Evolutionary conservation across 2,113 vertebrate species (phyloP), one percentile per base, ranked within the genome.

Genomic region (Spea multiplicata): DNA sequence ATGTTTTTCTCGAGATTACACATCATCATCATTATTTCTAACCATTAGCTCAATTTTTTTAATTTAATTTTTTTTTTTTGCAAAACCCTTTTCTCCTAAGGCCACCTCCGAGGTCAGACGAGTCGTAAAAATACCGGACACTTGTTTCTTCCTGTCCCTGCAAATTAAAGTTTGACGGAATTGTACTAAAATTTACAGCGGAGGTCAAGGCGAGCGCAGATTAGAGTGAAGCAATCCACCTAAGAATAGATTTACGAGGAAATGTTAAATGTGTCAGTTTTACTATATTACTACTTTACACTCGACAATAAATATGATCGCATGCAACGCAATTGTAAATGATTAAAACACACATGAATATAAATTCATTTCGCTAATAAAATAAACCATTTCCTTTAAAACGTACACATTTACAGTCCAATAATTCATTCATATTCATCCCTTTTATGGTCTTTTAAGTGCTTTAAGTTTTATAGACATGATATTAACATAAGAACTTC

Each of bases 101-200:
- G 49, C 66, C 71, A 82, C 71, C 46, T 0, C 1, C 75, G 81
- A 90, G 84, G 85, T 88, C 76, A 77, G 2, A 10, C 66, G 81
- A 83, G 77, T 71, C 81, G 30, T 81, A 77, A 85, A 81, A 85
- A 73, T 64, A 48, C 55, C 0, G 46, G 81, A 69, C 70, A 84
- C 69, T 81, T 86, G 84, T 78, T 69, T 74, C 78, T 82, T 62
- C 8, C 49, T 70, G 46, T 64, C 85, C 77, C 83, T 72, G 44
- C n/a, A 78, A 52, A 76, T 74, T 65, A 78, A 73, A 83, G 72
- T 81, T 74, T 75, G 45, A 71, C n/a, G 8, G 14, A 62, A 61
- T 17, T 6, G 0, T 49, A 83, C 80, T 52, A 83, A 75, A 84
- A 76, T 86, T 81, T 82, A 82, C 69, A 80, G 80, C 65, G 82